Conservation (phyloP, 2,888 invertebrate species). For the Stenodera caucasica region DNA sequence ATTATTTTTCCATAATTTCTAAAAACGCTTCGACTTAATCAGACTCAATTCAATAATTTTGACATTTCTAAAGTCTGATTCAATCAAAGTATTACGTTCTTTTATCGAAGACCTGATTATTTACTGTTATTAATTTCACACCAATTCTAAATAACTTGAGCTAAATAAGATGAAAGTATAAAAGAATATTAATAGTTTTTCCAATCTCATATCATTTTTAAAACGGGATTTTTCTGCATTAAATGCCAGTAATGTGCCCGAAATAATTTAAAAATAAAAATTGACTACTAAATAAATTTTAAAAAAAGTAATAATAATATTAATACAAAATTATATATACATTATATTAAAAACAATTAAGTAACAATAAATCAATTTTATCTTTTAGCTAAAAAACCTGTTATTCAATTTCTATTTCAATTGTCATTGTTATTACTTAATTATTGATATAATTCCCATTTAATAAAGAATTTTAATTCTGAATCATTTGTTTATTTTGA, state of each 20-base stretch:
- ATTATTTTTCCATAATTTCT: too few species aligned
- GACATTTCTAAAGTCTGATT: constrained; percentile 44
- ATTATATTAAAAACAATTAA: constrained; percentile 23
- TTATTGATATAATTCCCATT: constrained; percentile 48
- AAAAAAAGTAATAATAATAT: constrained; percentile 11
- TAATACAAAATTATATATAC: constrained; percentile 26
- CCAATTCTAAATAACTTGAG: too few species aligned
- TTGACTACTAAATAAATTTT: not conserved
- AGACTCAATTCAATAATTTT: not conserved
- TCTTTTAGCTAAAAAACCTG: constrained; percentile 39
- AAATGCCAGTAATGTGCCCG: constrained; percentile 8
- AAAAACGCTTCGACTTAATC: not conserved
- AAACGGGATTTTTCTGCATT: constrained; percentile 2
- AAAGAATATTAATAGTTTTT: constrained; percentile 34
- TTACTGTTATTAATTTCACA: too few species aligned
- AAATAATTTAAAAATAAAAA: constrained; percentile 10
- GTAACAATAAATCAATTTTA: constrained; percentile 32
- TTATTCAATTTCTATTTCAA: constrained; percentile 40
- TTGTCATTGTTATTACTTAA: constrained; percentile 49
- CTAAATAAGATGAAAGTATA: constrained; percentile 27
- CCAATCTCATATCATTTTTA: constrained; percentile 41
- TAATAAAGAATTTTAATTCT: constrained; percentile 36
- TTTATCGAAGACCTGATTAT: not conserved
- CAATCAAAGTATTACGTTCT: constrained; percentile 26
- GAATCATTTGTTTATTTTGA: not conserved